Base-by-base conservation (phyloP, 2,113 vertebrate species). In the Bufo bufo region DNA sequence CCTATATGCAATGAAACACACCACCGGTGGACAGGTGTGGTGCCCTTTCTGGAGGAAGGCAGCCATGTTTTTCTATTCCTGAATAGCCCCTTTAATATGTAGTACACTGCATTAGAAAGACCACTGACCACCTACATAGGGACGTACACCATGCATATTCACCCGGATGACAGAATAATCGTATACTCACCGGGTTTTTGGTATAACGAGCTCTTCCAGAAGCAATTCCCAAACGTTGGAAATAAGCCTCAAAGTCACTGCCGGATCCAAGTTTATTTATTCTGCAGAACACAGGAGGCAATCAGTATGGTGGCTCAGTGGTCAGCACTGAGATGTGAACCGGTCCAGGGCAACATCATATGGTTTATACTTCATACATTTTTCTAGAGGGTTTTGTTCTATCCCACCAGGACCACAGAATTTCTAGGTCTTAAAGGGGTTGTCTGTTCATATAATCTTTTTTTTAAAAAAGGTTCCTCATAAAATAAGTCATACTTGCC, bases 211-310 rank as follows among this genome's bases (percentile, higher is more conserved):
- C 96, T 94, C 98, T 94, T 45, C 95, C 97, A 12, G 98, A 95
- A 52, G 96, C 94, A 89, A 99, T 97, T 88, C 98, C 98, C 91
- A 99, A 93, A 71, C 98, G 93, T 92, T 99, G 97, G 85, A 99
- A 99, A 90, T 95, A 99, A 58, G 96, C 97, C 91, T 99, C 98
- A 90, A 99, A 99, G 93, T 99, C 98, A 91, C 98, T 99, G 90
- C 98, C 98, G 83, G 98, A 99, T 80, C 98, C 98, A 3, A 99
- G 93, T 89, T 99, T 99, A 92, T 94, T 99, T 94, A 99, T 98
- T 93, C 98, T 99, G 89, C 54, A 23, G 10, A 50, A 10, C 9
- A 59, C 3, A 56, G 12, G 69, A 47, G 0, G 4, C 17, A 4
- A 61, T 10, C 9, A 45, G 45, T 49, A 50, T 75, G 45, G 20